A percentile compares a stretch with the other conserved stretches of the same genome.
Conservation (phyloP, 2,888 invertebrate species). For the Matsumyia berberina region DNA sequence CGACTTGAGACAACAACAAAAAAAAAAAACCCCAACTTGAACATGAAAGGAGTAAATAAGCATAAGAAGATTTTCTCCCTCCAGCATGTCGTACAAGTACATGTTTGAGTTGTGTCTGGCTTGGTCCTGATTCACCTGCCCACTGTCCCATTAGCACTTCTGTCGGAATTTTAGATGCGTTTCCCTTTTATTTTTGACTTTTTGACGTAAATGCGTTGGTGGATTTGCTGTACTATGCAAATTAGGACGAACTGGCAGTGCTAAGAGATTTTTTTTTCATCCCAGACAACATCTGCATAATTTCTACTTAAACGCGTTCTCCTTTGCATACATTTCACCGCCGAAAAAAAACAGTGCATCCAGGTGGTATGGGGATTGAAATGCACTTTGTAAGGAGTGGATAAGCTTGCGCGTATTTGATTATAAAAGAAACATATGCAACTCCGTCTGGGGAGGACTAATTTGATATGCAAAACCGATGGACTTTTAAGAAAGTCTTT, state of each 20-base stretch:
- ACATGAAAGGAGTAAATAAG: constrained; percentile 70
- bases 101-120: not conserved
- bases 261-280: constrained; percentile 49
- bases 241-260: constrained; percentile 40
- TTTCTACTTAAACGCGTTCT: constrained; percentile 57
- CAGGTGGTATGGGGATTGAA: constrained; percentile 51
- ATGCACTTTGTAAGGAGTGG: constrained; percentile 49
- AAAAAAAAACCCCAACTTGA: constrained; percentile 25
- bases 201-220: constrained; percentile 49
- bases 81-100: constrained; percentile 19
- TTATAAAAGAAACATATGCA: constrained; percentile 20
- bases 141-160: constrained; percentile 74
- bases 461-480: constrained; percentile 44
- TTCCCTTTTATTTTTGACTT: constrained; percentile 34
- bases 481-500: not conserved
- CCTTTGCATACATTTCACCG: constrained; percentile 54
- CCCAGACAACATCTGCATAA: constrained; percentile 70
- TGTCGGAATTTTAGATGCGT: constrained; percentile 68
- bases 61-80: constrained; percentile 72
- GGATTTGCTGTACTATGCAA: constrained; percentile 61
- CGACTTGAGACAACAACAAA: constrained; percentile 33
- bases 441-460: not conserved
- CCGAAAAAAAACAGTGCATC: constrained; percentile 6
- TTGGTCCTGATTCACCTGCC: constrained; percentile 60
- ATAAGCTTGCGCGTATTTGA: constrained; percentile 49